Evolutionary conservation across 2,113 vertebrate species (phyloP).

Genomic region (Canis aureus): DNA sequence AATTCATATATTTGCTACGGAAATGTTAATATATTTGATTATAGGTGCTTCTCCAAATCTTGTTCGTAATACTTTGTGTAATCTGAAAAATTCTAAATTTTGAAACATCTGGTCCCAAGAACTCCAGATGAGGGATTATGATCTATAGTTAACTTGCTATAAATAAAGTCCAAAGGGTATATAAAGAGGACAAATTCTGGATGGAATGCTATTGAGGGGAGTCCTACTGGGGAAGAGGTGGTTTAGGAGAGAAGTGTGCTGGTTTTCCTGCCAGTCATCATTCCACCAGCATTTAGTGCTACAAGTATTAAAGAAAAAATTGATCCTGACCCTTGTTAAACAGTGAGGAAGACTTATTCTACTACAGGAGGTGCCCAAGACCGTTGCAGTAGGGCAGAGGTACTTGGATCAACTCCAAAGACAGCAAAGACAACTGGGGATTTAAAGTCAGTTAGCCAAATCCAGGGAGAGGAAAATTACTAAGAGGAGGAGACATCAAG

Average conservation of each 20-base stretch:
- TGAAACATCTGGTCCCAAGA: background rate
- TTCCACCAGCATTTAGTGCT: background rate
- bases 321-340: background rate
- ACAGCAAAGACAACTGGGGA: background rate
- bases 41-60: background rate
- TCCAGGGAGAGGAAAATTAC: background rate
- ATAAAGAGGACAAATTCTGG: background rate
- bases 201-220: background rate
- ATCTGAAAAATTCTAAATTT: background rate
- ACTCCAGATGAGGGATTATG: background rate
- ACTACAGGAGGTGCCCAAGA: background rate
- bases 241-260: background rate
- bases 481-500: background rate
- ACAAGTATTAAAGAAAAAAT: background rate
- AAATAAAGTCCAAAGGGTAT: background rate
- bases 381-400: background rate
- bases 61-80: background rate
- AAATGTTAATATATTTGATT: constrained; percentile 23
- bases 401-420: background rate
- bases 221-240: background rate
- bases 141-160: background rate
- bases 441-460: background rate
- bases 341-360: background rate
- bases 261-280: background rate
- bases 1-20: background rate